A percentile compares a stretch with the other conserved stretches of the same genome.
Conservation (phyloP, 37 sponge, comb jelly and placozoan genomes). For the Hormiphora californensis region DNA sequence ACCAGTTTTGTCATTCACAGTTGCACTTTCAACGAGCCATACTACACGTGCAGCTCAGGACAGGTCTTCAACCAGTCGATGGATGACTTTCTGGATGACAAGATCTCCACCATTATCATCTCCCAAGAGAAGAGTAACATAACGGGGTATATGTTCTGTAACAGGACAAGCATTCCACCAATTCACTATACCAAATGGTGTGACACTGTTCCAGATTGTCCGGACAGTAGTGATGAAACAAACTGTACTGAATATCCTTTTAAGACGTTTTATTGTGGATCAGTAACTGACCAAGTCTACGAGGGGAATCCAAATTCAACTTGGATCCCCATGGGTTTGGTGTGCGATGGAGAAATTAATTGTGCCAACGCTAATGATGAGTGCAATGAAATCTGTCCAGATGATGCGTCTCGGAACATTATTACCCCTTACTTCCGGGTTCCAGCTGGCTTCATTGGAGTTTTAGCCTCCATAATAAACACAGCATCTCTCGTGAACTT, state of each 20-base stretch:
- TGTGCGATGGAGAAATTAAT: background rate
- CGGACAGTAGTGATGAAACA: background rate
- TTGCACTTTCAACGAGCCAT: no score
- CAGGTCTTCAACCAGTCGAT: no score
- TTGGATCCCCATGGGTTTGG: background rate
- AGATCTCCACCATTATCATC: no score
- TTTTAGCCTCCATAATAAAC: background rate
- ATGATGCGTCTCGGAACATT: background rate
- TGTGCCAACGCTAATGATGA: background rate
- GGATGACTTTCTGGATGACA: no score
- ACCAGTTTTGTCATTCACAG: no score
- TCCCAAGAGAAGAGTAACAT: no score
- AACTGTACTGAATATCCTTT: background rate
- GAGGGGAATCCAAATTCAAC: background rate
- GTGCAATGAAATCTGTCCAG: background rate
- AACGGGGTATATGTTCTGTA: no score
- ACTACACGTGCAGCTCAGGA: no score
- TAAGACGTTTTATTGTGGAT: slow-evolving; percentile 1
- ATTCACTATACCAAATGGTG: slow-evolving; percentile 7
- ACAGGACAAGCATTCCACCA: no score
- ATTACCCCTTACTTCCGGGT: background rate
- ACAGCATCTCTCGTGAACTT: background rate
- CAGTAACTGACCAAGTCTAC: no score
- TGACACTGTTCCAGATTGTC: slow-evolving; percentile 1
- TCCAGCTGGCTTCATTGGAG: background rate